Evolutionary conservation across 2,797 vertebrate species (phyloP), one percentile per base, ranked within the genome.

Genomic region (Cossypha heuglini): DNA sequence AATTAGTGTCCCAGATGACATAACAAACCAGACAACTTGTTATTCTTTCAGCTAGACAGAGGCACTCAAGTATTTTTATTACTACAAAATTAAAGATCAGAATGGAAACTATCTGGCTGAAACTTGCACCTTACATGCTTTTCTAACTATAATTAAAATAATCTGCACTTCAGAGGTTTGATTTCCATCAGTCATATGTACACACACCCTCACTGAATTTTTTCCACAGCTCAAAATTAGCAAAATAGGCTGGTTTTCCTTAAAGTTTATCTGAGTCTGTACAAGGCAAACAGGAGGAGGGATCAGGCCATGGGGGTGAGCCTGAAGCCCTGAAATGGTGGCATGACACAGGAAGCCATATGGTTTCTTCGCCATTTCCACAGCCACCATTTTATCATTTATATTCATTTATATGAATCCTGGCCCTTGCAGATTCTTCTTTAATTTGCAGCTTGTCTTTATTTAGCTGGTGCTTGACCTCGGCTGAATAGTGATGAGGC

Each of bases 111-210:
- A 5, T 61, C 71, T 82, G 59, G 38, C 89, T 91, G 91, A 76
- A 91, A 66, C 51, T 69, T 57, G 63, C 61, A 81, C 72, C 59
- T 91, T 79, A 37, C 31, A 1, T 35, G 74, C 55, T 86, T 74
- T 88, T 78, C 43, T 78, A 38, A 58, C 82, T 94, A 3, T 95
- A 96, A 96, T 96, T 93, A 94, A 94, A 90, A 75, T 90, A 80
- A 91, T 95, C 68, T 92, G 69, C 78, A 57, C 73, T 94, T 91
- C 85, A 83, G 75, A 93, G 55, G 80, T 72, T 90, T 81, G 89
- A 90, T 92, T 94, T 93, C 66, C 81, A 52, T 83, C 94, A 67
- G 72, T 52, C 20, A 1, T 37, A 15, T 15, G 46, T 52, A 37
- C 15, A 33, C 86, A 85, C 63, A 3, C 86, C 74, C 57, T 95